Percentiles rank a stretch among this genome's conserved stretches.
These are phyloP conservation scores for Chirona hameri DNA, from an alignment of 2,888 invertebrate species.

Conservation along the genomic window DNA sequence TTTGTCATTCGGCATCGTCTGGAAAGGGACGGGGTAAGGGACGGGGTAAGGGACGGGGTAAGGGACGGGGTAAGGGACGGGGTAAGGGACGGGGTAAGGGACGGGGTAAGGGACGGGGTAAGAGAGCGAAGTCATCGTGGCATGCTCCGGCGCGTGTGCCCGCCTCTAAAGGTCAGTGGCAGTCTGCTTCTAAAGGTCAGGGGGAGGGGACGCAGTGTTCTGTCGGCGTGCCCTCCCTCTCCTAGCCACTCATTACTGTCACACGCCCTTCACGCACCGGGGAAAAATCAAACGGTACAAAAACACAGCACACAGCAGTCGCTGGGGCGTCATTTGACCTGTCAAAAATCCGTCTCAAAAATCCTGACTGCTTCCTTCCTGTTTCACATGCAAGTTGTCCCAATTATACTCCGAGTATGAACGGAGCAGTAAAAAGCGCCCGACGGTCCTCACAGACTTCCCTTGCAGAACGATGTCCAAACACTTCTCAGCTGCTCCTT, in stretches of 20 bases:
- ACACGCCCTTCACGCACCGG: not conserved
- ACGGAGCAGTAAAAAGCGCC: not conserved
- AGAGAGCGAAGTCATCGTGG: too few species aligned
- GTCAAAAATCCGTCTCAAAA: not conserved
- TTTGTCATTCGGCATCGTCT: too few species aligned
- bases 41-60: too few species aligned
- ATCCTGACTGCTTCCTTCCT: constrained; percentile 10
- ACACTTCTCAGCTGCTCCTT: constrained; percentile 1
- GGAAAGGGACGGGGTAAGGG: too few species aligned
- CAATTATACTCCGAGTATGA: not conserved
- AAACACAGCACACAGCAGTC: not conserved
- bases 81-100: too few species aligned
- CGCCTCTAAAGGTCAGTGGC: too few species aligned
- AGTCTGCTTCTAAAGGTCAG: too few species aligned
- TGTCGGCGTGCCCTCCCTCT: too few species aligned
- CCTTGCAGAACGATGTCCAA: not conserved
- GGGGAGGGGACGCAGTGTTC: too few species aligned
- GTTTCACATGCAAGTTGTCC: not conserved
- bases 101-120: too few species aligned
- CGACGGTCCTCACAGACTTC: not conserved
- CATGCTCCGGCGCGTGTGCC: too few species aligned
- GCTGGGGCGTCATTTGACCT: not conserved
- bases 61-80: too few species aligned
- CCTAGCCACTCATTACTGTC: not conserved
- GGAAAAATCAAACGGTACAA: not conserved